Base-by-base conservation (phyloP, 2,888 invertebrate species). In the Xestoiulus laeticollis region DNA sequence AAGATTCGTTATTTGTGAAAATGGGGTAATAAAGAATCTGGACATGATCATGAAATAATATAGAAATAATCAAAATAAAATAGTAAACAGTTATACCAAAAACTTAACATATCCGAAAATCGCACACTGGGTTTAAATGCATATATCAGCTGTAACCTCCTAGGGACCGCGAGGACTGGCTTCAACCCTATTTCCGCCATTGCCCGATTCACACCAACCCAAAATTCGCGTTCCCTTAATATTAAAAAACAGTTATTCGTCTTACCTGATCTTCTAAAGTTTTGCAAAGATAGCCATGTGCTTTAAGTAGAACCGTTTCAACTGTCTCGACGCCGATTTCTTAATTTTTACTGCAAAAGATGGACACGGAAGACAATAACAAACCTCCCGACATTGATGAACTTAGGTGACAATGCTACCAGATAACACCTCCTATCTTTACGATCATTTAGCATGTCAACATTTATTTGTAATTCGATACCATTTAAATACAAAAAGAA, bases 251-350 rank as follows among this genome's bases (percentile, higher is more conserved):
- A 8, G 22, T 8, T 22, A 22, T 8, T 68, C 22, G 1, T 22
- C 59, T 68, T 68, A 68, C 59, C 59, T 68, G 59, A 68, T 68
- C 59, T 68, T 68, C 59, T 68, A 68, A 68, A 68, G 22, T 68
- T 68, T 68, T 68, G 59, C 59, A 68, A 68, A 26, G 59, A 68
- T 68, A 68, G 59, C 59, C 59, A 68, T 68, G 59, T 68, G 59
- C 59, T 68, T 68, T 68, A n/a, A n/a, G n/a, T 68, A 68, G 10
- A 26, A 22, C 22, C 59, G 22, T 68, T 22, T 22, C 14, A 68
- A 68, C 59, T 68, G 59, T 68, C 59, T 68, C 22, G 5, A 22
- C 59, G 59, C 59, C 5, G 59, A 68, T 68, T 68, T 22, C 59
- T 19, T 10, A 68, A 68, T 68, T 22, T 68, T 68, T 22, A 1